Evolutionary conservation across 2,797 vertebrate species (phyloP).

Genomic region (Sebastes jordani): DNA sequence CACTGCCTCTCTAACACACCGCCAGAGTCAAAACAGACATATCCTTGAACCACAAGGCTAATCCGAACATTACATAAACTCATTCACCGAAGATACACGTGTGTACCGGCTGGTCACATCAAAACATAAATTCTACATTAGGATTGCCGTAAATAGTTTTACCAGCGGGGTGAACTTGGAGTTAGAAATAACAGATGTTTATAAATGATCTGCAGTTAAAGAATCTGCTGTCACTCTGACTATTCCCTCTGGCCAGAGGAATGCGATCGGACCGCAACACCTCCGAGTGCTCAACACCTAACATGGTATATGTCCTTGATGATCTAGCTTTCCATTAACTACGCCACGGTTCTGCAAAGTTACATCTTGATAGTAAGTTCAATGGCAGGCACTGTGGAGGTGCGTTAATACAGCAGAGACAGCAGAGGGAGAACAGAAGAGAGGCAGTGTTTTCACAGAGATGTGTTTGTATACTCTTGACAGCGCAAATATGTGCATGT

Average conservation of each 20-base stretch:
- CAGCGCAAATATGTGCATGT: slow-evolving; percentile 60
- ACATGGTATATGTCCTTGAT: slow-evolving; percentile 67
- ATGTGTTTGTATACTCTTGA: slow-evolving; percentile 45
- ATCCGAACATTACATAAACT: slow-evolving; percentile 61
- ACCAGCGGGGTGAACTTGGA: slow-evolving; percentile 28
- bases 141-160: slow-evolving; percentile 44
- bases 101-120: slow-evolving; percentile 47
- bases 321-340: slow-evolving; percentile 61
- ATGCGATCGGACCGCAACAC: slow-evolving; percentile 46
- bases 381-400: slow-evolving; percentile 3
- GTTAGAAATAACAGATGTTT: slow-evolving; percentile 71
- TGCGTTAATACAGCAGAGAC: slow-evolving; percentile 33
- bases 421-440: slow-evolving; percentile 26
- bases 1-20: slow-evolving; percentile 28
- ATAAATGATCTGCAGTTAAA: slow-evolving; percentile 62
- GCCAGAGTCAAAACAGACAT: slow-evolving; percentile 41
- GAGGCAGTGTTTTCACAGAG: slow-evolving; percentile 40
- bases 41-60: slow-evolving; percentile 32
- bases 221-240: slow-evolving; percentile 52
- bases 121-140: slow-evolving; percentile 47
- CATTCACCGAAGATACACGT: slow-evolving; percentile 50
- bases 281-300: slow-evolving; percentile 52
- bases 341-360: slow-evolving; percentile 35
- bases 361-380: slow-evolving; percentile 23
- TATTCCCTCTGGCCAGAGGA: slow-evolving; percentile 38